phyloP scores from a whole-genome alignment of 1,140 invertebrate genomes.

The Branchinecta lynchi region DNA sequence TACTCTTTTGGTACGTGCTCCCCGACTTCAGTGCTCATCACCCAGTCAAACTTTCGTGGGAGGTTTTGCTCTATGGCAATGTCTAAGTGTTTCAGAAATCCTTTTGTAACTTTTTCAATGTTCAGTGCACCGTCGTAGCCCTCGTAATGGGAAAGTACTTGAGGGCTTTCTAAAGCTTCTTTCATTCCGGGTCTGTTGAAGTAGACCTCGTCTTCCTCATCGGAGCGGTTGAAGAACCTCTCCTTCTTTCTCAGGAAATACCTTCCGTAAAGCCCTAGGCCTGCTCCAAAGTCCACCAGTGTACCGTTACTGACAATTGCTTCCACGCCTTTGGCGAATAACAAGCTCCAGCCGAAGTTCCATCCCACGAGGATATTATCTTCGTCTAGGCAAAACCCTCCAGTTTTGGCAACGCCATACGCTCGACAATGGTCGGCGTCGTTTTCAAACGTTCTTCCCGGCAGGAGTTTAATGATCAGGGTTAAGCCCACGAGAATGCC shows the following conservation, averaged over 20 bases:
- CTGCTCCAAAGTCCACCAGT: background rate
- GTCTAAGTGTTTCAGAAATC: background rate
- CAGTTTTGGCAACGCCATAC: background rate
- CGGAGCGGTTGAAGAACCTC: background rate
- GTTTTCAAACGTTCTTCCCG: too few species aligned
- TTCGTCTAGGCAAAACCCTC: background rate
- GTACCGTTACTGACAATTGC: background rate
- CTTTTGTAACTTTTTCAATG: background rate
- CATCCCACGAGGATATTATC: background rate
- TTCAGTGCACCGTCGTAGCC: background rate
- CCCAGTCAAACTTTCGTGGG: constrained; percentile 15
- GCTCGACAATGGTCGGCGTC: background rate
- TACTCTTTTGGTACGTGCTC: constrained; percentile 21
- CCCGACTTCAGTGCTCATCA: constrained; percentile 19
- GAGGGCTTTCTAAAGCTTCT: background rate
- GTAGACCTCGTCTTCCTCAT: background rate
- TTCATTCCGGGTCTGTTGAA: background rate
- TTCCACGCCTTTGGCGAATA: background rate
- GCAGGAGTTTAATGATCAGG: too few species aligned
- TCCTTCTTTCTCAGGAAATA: background rate
- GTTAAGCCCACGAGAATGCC: too few species aligned
- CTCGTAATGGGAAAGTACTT: background rate
- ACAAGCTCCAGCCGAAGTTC: background rate
- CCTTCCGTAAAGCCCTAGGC: background rate
- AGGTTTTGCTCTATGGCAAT: background rate